Evolutionary conservation across 2,113 vertebrate species (phyloP).

Genomic region (Quiscalus mexicanus): DNA sequence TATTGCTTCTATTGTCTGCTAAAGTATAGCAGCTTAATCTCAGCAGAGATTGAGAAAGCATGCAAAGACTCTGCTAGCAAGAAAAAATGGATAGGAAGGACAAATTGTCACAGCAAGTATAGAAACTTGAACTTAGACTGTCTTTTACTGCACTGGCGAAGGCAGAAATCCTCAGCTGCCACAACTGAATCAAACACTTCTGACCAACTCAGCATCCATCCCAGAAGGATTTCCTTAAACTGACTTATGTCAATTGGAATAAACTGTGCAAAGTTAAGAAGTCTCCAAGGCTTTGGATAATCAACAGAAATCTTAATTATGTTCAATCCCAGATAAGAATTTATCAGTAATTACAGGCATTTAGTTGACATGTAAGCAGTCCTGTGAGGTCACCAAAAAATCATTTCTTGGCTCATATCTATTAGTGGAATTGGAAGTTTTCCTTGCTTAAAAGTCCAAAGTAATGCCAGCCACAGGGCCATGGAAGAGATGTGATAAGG

Average conservation of each 20-base stretch:
- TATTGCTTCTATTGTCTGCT: neutral
- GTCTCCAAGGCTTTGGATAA: conserved; percentile 11
- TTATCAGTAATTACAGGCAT: neutral
- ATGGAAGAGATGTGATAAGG: neutral
- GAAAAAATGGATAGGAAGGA: neutral
- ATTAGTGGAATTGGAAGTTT: neutral
- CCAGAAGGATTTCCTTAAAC: neutral
- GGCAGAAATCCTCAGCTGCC: neutral
- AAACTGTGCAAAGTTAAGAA: neutral
- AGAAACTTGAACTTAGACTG: neutral
- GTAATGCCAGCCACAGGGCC: neutral
- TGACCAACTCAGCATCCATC: neutral
- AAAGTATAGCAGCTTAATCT: neutral
- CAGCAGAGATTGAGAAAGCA: neutral
- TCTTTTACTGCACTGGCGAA: neutral
- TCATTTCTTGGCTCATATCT: neutral
- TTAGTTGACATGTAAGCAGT: neutral
- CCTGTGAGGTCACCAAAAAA: neutral
- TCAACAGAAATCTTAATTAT: conserved; percentile 24
- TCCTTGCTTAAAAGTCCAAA: neutral
- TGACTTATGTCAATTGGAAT: neutral
- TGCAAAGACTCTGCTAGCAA: neutral
- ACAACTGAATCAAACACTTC: neutral
- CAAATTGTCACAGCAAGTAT: neutral
- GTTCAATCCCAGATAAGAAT: neutral